Evolutionary conservation across 2,113 vertebrate genomes (phyloP), one percentile per base, ranked within the genome.

Genomic region (Dicerorhinus sumatrensis): DNA sequence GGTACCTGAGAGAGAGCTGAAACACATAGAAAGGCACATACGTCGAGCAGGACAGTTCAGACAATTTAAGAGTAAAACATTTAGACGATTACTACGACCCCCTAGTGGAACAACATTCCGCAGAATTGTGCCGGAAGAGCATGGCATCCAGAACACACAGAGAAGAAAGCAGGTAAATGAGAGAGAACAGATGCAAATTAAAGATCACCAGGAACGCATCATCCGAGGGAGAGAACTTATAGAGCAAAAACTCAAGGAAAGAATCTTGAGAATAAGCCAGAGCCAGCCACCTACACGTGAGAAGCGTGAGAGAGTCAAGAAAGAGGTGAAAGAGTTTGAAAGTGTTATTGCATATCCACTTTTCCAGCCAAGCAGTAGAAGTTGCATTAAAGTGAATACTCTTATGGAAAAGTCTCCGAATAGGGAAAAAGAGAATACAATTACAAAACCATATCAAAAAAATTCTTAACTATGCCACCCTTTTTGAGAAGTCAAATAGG

Each of bases 401-500:
- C 95, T 98, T 17, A 75, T 72, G 85, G 96, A 91, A 81, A 97
- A 97, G 76, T 12, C 89, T 91, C 93, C 13, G 63, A 67, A 70
- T 27, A 60, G 48, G 89, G 46, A 96, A 31, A 62, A 92, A 39
- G 56, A 46, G 12, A 31, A 33, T 14, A 67, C 21, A 86, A 14
- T 70, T 56, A 11, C 80, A 84, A 94, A 79, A 54, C 86, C 94
- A 25, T 21, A 33, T 58, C 20, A 58, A 80, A 97, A 75, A 95
- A 56, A 89, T 96, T 93, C 95, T 86, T 97, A 79, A 63, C 88
- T 75, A 58, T 98, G 36, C 96, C 94, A n/a, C 79, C 93, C 10
- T 97, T 97, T 70, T n/a, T 97, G 73, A 97, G 81, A 89, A 96
- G 85, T 69, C 96, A 97, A 82, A 91, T 98, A 96, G 58, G 62